Percentiles rank a stretch among this genome's conserved stretches.
phyloP scores from a whole-genome alignment of 1,140 invertebrate genomes.

The Varroa destructor region DNA sequence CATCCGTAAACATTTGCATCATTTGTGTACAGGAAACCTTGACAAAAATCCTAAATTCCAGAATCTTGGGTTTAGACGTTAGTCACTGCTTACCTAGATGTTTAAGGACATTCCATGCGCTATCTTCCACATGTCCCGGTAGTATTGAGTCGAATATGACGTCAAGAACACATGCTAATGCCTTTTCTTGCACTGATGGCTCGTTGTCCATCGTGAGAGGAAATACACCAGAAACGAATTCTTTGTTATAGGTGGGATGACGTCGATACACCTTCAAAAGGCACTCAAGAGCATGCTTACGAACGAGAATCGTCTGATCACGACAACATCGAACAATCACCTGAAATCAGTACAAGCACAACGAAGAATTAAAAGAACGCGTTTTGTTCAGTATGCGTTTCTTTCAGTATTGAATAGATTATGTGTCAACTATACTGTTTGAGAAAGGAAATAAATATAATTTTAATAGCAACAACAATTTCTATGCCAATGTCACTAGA shows the following conservation, averaged over 20 bases:
- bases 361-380: too few relatives aligned
- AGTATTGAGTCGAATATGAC: constrained; percentile 6
- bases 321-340: constrained; percentile 19
- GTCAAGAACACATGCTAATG: background rate
- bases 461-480: too few relatives aligned
- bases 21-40: background rate
- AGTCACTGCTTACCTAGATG: background rate
- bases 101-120: background rate
- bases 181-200: constrained; percentile 9
- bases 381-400: too few relatives aligned
- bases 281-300: background rate
- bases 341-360: background rate
- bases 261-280: background rate
- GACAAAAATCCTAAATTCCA: background rate
- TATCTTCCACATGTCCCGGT: background rate
- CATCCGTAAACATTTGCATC: background rate
- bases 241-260: background rate
- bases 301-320: constrained; percentile 3
- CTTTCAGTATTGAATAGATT: too few relatives aligned
- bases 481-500: too few relatives aligned
- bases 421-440: too few relatives aligned
- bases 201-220: constrained; percentile 17
- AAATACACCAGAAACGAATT: constrained; percentile 1
- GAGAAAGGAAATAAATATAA: too few relatives aligned
- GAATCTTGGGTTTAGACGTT: too few relatives aligned